Percentiles rank a stretch among this genome's conserved stretches.
Conservation (phyloP, 2,888 invertebrate species). For the Drosophila anomalata region DNA sequence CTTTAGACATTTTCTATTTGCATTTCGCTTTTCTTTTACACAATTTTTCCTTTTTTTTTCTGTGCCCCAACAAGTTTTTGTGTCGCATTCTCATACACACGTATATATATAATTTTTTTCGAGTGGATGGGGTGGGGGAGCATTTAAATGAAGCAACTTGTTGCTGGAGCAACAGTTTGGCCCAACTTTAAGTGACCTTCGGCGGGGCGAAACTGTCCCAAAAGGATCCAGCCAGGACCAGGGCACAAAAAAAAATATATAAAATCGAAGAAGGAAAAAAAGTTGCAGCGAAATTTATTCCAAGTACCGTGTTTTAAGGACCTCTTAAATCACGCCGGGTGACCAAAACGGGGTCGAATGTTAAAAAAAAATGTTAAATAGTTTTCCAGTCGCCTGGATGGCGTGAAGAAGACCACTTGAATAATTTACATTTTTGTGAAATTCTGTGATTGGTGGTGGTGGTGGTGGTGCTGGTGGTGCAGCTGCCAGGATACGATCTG, state of each 20-base stretch:
- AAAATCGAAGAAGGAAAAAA: conserved; percentile 1
- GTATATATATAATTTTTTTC: conserved; percentile 3
- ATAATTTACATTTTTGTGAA: conserved; percentile 68
- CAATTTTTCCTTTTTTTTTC: conserved; percentile 32
- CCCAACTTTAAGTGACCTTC: conserved; percentile 69
- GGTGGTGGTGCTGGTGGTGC: not conserved
- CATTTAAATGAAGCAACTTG: conserved; percentile 55
- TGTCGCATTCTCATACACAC: conserved; percentile 42
- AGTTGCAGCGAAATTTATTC: conserved; percentile 63
- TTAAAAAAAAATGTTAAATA: conserved; percentile 33
- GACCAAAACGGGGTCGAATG: conserved; percentile 31
- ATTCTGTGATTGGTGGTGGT: conserved; percentile 19
- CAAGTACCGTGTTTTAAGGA: conserved; percentile 57
- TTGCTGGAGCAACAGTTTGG: conserved; percentile 63
- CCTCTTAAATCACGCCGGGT: conserved; percentile 66
- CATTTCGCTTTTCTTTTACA: conserved; percentile 75
- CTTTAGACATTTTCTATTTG: conserved; percentile 66
- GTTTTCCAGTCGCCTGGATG: conserved; percentile 44
- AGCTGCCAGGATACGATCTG: conserved; percentile 20
- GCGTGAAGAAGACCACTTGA: conserved; percentile 79
- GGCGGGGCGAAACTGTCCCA: conserved; percentile 22
- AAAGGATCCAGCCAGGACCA: conserved; percentile 12
- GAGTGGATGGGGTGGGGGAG: conserved; percentile 6
- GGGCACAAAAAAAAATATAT: not conserved
- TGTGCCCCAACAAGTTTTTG: conserved; percentile 34